Conservation (phyloP, 2,888 invertebrate species). For the Agrotis ipsilon region DNA sequence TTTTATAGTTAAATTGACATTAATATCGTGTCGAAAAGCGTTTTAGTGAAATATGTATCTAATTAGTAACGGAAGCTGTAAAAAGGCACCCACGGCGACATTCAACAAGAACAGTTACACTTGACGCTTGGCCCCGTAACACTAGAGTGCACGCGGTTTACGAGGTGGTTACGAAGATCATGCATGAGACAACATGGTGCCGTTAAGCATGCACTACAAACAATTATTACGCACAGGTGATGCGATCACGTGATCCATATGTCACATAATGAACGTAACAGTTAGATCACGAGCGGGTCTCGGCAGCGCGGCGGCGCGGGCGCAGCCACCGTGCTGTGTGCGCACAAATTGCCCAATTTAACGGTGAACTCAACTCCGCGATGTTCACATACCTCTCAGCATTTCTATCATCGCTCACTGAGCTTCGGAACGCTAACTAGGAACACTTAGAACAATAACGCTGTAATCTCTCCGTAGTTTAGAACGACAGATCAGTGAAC, state of each 20-base stretch:
- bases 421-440: conserved; percentile 60
- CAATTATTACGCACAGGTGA: conserved; percentile 75
- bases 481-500: conserved; percentile 50
- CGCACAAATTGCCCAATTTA: conserved; percentile 88
- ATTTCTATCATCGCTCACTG: conserved; percentile 63
- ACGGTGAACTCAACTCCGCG: conserved; percentile 78
- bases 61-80: conserved; percentile 39
- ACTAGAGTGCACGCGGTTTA: conserved; percentile 42
- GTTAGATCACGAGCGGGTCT: conserved; percentile 81
- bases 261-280: conserved; percentile 86
- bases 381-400: conserved; percentile 60
- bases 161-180: conserved; percentile 56
- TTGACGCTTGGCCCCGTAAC: conserved; percentile 52
- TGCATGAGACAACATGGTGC: conserved; percentile 64
- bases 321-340: conserved; percentile 83
- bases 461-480: conserved; percentile 51
- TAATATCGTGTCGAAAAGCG: conserved; percentile 1
- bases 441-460: conserved; percentile 59
- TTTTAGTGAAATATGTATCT: background rate
- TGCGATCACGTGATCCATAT: conserved; percentile 80
- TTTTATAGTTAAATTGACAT: conserved; percentile 23
- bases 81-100: conserved; percentile 30
- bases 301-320: conserved; percentile 64
- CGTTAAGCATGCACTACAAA: conserved; percentile 61
- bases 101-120: conserved; percentile 47